These are phyloP conservation scores for Schrankia costaestrigalis DNA, from an alignment of 2,888 invertebrate species.

Conservation along the genomic window DNA sequence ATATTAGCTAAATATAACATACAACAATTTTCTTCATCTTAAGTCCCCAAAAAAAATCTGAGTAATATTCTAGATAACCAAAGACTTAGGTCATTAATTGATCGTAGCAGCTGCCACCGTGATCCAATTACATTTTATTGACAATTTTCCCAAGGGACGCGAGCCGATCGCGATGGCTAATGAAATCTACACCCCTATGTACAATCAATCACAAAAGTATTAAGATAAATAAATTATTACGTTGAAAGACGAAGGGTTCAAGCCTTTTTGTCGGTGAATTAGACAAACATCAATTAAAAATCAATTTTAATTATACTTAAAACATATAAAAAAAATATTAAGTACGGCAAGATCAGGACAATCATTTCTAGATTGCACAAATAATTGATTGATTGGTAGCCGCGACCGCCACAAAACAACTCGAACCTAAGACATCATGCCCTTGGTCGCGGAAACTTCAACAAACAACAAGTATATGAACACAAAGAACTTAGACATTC, in stretches of 20 bases:
- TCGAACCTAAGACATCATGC: too few species aligned
- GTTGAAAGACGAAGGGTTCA: background rate
- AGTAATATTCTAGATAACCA: conserved; percentile 8
- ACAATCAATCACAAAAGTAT: conserved; percentile 15
- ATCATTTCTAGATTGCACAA: too few species aligned
- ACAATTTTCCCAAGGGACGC: conserved; percentile 38
- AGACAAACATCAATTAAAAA: too few species aligned
- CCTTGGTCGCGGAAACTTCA: too few species aligned
- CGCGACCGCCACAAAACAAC: too few species aligned
- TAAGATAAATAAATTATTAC: background rate
- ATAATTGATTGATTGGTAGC: too few species aligned
- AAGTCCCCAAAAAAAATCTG: conserved; percentile 11
- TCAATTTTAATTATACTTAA: too few species aligned
- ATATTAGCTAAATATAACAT: background rate
- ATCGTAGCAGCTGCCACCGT: conserved; percentile 45
- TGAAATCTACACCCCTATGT: conserved; percentile 38
- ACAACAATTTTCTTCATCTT: background rate
- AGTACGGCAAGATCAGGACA: too few species aligned
- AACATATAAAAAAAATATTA: too few species aligned
- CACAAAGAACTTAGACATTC: too few species aligned
- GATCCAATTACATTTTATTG: conserved; percentile 60
- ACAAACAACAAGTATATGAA: too few species aligned
- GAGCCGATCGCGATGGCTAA: conserved; percentile 31
- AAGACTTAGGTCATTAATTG: conserved; percentile 38
- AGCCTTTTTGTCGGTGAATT: background rate